Base-by-base conservation (phyloP, 2,797 vertebrate species). In the Leptoclinus maculatus region DNA sequence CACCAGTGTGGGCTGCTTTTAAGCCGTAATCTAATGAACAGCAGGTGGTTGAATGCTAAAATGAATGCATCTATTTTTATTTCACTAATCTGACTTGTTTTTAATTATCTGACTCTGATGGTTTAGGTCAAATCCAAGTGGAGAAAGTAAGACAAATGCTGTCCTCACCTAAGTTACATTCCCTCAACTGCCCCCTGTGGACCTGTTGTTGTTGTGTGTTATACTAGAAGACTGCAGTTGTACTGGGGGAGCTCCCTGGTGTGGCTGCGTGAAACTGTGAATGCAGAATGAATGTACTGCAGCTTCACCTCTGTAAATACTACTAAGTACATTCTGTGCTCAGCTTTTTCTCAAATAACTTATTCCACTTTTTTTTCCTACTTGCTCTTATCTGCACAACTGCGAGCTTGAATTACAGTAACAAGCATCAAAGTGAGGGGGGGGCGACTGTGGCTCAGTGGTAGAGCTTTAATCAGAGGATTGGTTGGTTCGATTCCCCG, bases 11-110 rank as follows among this genome's bases (percentile, higher is more conserved):
- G 66, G 45, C 34, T 4, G 21, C 67, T 77, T 71, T 83, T 83
- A 76, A 74, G 57, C 29, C 41, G 81, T 70, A 67, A 80, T 89
- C 70, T 82, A 80, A 88, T 80, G 23, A 80, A 59, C 54, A 54
- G 51, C 57, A 51, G 56, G 69, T 51, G 72, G 62, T 12, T 2
- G 8, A 41, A 76, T 27, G 16, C n/a, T 29, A 56, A 45, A 38
- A 76, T 47, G 54, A 60, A 76, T 23, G 19, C 63, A 56, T 72
- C 10, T 80, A 29, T 27, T 76, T 25, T 39, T 45, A 45, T 57
- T 74, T 6, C 8, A 39, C 41, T 66, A 32, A 58, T 78, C 36
- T 45, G 17, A 78, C 17, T 71, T 11, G 58, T 74, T 66, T 67
- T 2, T 58, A 19, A 71, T n/a, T 32, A 41, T 70, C 43, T 38